These are phyloP conservation scores for Hylia prasina DNA, from an alignment of 2,113 vertebrate genomes.

Conservation along the genomic window DNA sequence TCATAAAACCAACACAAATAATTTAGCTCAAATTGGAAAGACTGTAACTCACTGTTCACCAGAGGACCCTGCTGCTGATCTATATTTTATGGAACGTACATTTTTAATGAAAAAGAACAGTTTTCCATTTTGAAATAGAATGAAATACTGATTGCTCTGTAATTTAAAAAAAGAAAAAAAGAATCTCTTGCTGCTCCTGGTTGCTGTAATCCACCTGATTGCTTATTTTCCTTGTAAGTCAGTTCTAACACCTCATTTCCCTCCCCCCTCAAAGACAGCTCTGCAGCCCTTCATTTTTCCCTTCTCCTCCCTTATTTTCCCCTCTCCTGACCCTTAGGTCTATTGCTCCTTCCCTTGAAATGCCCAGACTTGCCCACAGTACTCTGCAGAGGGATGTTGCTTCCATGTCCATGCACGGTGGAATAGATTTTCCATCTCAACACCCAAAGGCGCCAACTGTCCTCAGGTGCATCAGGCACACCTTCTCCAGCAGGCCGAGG, in stretches of 20 bases:
- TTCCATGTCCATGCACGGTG: not conserved
- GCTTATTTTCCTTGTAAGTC: not conserved
- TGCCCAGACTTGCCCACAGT: not conserved
- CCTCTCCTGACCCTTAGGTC: not conserved
- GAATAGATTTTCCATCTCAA: not conserved
- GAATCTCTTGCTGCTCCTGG: not conserved
- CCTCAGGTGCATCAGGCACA: not conserved
- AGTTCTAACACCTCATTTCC: not conserved
- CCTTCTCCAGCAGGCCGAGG: not conserved
- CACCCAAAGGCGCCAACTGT: not conserved
- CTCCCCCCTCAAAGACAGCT: not conserved
- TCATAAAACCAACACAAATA: slow-evolving; percentile 70
- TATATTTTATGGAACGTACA: slow-evolving; percentile 66
- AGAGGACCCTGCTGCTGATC: slow-evolving; percentile 53
- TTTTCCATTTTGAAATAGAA: slow-evolving; percentile 57
- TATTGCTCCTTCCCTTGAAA: not conserved
- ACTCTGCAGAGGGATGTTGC: not conserved
- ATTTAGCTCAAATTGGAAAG: slow-evolving; percentile 61
- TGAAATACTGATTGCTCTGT: slow-evolving; percentile 43
- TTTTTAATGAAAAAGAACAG: slow-evolving; percentile 69
- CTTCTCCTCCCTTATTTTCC: not conserved
- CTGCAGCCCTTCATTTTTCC: not conserved
- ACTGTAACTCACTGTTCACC: slow-evolving; percentile 59
- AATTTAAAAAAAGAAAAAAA: not conserved
- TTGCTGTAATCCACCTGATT: not conserved